These are phyloP conservation scores for Globodera rostochiensis DNA, from an alignment of 1,140 invertebrate species.

Conservation along the genomic window DNA sequence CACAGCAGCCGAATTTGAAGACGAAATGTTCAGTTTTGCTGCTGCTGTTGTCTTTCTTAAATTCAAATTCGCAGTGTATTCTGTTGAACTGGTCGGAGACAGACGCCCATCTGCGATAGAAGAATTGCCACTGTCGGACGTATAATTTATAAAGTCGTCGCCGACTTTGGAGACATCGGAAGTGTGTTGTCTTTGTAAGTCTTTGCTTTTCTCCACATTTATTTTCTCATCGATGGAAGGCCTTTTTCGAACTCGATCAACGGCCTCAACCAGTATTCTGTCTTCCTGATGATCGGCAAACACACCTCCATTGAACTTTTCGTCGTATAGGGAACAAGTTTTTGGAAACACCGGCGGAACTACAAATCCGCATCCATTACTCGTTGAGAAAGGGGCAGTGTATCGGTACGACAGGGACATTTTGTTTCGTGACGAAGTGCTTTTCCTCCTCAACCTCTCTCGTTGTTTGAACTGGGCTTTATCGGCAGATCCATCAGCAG, in stretches of 20 bases:
- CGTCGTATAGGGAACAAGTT: slow-evolving; percentile 36
- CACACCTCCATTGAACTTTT: slow-evolving; percentile 32
- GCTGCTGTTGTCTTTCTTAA: background rate
- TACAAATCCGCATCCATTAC: slow-evolving; percentile 12
- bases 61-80: background rate
- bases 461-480: background rate
- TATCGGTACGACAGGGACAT: background rate
- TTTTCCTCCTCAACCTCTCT: background rate
- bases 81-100: background rate
- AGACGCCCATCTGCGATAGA: background rate
- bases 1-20: background rate
- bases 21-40: background rate
- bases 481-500: background rate
- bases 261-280: slow-evolving; percentile 29
- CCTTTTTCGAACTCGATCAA: slow-evolving; percentile 10
- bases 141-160: slow-evolving; percentile 4
- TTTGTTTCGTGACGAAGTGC: background rate
- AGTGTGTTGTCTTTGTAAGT: background rate
- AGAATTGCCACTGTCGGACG: slow-evolving; percentile 31
- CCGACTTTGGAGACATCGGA: background rate
- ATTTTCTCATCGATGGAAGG: background rate
- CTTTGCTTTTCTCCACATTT: background rate
- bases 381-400: slow-evolving; percentile 7
- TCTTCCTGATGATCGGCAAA: slow-evolving; percentile 30
- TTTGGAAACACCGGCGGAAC: slow-evolving; percentile 43